These are phyloP conservation scores for Patella depressa DNA, from an alignment of 2,888 invertebrate genomes.

Conservation along the genomic window DNA sequence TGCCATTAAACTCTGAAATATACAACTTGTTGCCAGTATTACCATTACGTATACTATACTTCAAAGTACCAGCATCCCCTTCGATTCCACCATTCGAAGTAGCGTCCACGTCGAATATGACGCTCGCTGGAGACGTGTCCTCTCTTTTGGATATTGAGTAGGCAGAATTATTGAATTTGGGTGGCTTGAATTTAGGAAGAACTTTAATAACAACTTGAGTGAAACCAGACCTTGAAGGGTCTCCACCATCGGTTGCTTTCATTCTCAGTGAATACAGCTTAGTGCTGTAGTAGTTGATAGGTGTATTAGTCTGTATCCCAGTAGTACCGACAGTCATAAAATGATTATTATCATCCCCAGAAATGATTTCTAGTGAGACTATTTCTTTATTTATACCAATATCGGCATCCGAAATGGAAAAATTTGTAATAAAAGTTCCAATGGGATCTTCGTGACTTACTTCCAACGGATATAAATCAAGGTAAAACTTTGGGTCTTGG, in stretches of 20 bases:
- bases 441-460: slow-evolving; percentile 90
- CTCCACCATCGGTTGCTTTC: slow-evolving; percentile 42
- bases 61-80: slow-evolving; percentile 32
- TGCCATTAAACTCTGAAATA: slow-evolving; percentile 44
- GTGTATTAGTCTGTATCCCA: slow-evolving; percentile 32
- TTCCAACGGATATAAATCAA: slow-evolving; percentile 77
- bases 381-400: slow-evolving; percentile 85
- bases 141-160: slow-evolving; percentile 37
- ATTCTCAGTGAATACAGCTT: slow-evolving; percentile 43
- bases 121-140: slow-evolving; percentile 33
- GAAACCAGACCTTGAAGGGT: slow-evolving; percentile 34
- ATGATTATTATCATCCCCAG: slow-evolving; percentile 44
- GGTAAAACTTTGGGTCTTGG: slow-evolving; percentile 80
- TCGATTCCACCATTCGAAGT: slow-evolving; percentile 45
- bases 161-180: slow-evolving; percentile 33
- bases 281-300: slow-evolving; percentile 40
- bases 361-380: slow-evolving; percentile 77
- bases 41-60: slow-evolving; percentile 43
- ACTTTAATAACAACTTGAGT: slow-evolving; percentile 45
- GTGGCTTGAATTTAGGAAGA: slow-evolving; percentile 35
- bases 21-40: slow-evolving; percentile 38
- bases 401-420: slow-evolving; percentile 88
- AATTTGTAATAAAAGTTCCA: slow-evolving; percentile 86
- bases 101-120: slow-evolving; percentile 47
- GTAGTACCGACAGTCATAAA: slow-evolving; percentile 36